Evolutionary conservation across 2,113 vertebrate genomes (phyloP), one percentile per base, ranked within the genome.

Genomic region (Bostrychus sinensis): DNA sequence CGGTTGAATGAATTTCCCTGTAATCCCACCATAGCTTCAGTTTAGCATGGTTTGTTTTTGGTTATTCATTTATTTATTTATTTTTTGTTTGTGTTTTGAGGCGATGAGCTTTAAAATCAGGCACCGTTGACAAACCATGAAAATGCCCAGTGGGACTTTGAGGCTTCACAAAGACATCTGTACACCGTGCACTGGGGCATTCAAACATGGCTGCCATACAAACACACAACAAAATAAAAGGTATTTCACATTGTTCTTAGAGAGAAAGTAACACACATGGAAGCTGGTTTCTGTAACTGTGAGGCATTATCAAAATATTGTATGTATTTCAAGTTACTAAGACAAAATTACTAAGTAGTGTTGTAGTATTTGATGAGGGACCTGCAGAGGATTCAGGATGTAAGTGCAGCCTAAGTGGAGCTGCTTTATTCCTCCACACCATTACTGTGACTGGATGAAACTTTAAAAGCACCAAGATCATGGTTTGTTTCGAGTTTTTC

Each of bases 61-160:
- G 63, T 58, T 63, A 28, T 45, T 30, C n/a, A n/a, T n/a, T n/a
- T n/a, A n/a, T n/a, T n/a, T n/a, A n/a, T n/a, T n/a, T n/a, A n/a
- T n/a, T 13, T 48, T 14, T 11, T 12, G n/a, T 39, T 32, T 54
- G 23, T 2, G 22, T 30, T 72, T 59, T 66, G 42, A 67, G 51
- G 64, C 37, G 7, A 64, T 54, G 20, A 56, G 61, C 34, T 61
- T 5, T 17, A 51, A 39, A 8, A 73, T 65, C 36, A 80, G 58
- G 72, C 72, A 80, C 77, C 46, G 23, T 56, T 51, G 37, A 76
- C 34, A 56, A 61, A 66, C 48, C 5, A 45, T 62, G 14, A 6
- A 20, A 51, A 59, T 48, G 38, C n/a, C 51, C 23, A 19, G 39
- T 41, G 54, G 9, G 48, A 39, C 46, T 58, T 72, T 63, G 63